Percentiles rank a stretch among this genome's conserved stretches.
These are phyloP conservation scores for Musca vetustissima DNA, from an alignment of 1,140 invertebrate genomes.

Conservation along the genomic window DNA sequence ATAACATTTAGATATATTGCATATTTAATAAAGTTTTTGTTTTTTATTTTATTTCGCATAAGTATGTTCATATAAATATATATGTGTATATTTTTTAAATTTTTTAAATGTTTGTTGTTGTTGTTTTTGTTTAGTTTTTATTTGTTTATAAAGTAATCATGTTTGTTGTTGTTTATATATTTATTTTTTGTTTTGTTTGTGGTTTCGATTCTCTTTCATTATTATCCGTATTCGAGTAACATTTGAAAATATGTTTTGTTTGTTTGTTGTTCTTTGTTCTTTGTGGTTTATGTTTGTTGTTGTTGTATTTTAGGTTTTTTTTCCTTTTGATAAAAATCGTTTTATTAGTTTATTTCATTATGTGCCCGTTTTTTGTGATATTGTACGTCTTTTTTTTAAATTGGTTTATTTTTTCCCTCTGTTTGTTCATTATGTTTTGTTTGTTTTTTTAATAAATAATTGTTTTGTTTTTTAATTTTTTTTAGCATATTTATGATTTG, in stretches of 20 bases:
- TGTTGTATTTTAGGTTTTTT: too few species aligned
- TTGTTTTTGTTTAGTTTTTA: neutral
- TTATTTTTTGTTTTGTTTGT: neutral
- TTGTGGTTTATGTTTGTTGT: too few species aligned
- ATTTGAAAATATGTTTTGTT: neutral
- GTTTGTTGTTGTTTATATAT: neutral
- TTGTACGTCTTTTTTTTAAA: constrained; percentile 17
- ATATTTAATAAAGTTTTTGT: constrained; percentile 17
- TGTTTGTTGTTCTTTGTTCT: too few species aligned
- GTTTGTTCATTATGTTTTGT: neutral
- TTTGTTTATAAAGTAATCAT: constrained; percentile 4
- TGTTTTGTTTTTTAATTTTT: too few species aligned
- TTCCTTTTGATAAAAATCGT: too few species aligned
- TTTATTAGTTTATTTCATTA: neutral
- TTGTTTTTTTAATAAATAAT: neutral
- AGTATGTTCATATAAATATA: constrained; percentile 25
- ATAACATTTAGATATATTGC: constrained; percentile 23
- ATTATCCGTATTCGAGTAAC: neutral
- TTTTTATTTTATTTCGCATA: constrained; percentile 14
- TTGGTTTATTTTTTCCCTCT: neutral
- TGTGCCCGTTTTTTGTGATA: constrained; percentile 15
- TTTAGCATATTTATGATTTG: too few species aligned
- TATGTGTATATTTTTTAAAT: constrained; percentile 16
- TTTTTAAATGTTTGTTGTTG: neutral
- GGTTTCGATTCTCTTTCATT: constrained; percentile 2